Evolutionary conservation across 2,797 vertebrate genomes (phyloP), one percentile per base, ranked within the genome.

Genomic region (Atherinosoma microstoma): DNA sequence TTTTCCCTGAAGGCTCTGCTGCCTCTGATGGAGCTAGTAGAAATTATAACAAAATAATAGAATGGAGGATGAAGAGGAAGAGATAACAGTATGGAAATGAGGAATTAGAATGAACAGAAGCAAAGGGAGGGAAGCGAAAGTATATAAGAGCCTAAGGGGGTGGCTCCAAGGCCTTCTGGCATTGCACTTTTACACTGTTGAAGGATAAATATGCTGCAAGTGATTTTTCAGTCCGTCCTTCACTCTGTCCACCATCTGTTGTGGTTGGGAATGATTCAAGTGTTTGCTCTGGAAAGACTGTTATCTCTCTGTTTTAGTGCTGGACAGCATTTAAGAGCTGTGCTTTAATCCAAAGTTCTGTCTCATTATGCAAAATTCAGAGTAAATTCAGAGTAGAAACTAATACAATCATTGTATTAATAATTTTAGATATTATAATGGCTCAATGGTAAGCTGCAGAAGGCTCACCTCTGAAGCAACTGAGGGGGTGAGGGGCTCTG

Each of bases 221-320:
- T 68, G 63, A 73, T 83, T 81, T 68, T 65, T 67, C 67, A 45
- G 27, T 76, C 62, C 38, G 40, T 42, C 63, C 57, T 69, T 38
- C 36, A 51, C 49, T 79, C 30, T 62, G 36, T 76, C 58, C 10
- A 64, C 85, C 82, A 90, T 86, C 79, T 84, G 83, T 73, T 2
- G n/a, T 40, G 59, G 36, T 1, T 61, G 65, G 53, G 76, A 74
- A 64, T 47, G 16, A 18, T 1, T n/a, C 57, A 53, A 70, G 49
- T 36, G 64, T 78, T 61, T 69, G 22, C 58, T 64, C 6, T n/a
- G 42, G 60, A 53, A 67, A 38, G 29, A 27, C 42, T n/a, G 13
- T 36, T 0, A 54, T 20, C 16, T 51, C 34, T 64, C 59, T 56
- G 29, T 56, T 34, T 78, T 36, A 29, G n/a, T 27, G 16, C 49